Base-by-base conservation (phyloP, 2,113 vertebrate genomes). In the Glaucomys volans region DNA sequence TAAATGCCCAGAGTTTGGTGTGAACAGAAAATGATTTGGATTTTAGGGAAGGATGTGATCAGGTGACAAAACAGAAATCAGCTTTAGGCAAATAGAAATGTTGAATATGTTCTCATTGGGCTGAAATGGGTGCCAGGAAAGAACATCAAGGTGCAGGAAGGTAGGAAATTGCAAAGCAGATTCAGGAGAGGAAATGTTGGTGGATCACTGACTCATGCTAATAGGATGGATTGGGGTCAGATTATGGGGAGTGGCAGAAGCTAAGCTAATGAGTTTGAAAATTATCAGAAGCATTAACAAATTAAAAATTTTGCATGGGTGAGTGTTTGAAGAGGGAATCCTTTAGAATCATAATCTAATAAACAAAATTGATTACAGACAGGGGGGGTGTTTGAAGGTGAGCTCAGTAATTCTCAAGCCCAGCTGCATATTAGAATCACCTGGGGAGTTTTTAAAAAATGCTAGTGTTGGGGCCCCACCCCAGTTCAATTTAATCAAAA, bases 401-500 rank as follows among this genome's bases (percentile, higher is more conserved):
- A 89, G 26, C 44, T 16, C 13, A 6, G 54, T 28, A 32, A 40
- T 62, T 83, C 57, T 83, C 54, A 76, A 88, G 30, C 71, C 47
- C 30, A 72, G 86, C 62, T 72, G 32, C 5, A 8, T 82, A 52
- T 67, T 57, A 95, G 82, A 96, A 90, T 74, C 77, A 52, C 6
- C 47, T 13, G 24, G 30, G 35, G 87, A 92, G 16, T 64, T 42
- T 74, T 67, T 6, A 75, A 66, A 80, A 77, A 81, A 83, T 72
- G 14, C 24, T 47, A 90, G 7, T 57, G 71, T 80, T n/a, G 30
- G 64, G 42, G 54, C 5, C n/a, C n/a, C 50, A 82, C 69, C 74
- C 22, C 67, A 83, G 84, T 35, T 50, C 62, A 90, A 94, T 96
- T 96, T 93, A 95, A 97, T 97, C 85, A 94, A 79, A 93, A 92